Evolutionary conservation across 2,888 invertebrate species (phyloP), one percentile per base, ranked within the genome.

Genomic region (Erannis defoliaria): DNA sequence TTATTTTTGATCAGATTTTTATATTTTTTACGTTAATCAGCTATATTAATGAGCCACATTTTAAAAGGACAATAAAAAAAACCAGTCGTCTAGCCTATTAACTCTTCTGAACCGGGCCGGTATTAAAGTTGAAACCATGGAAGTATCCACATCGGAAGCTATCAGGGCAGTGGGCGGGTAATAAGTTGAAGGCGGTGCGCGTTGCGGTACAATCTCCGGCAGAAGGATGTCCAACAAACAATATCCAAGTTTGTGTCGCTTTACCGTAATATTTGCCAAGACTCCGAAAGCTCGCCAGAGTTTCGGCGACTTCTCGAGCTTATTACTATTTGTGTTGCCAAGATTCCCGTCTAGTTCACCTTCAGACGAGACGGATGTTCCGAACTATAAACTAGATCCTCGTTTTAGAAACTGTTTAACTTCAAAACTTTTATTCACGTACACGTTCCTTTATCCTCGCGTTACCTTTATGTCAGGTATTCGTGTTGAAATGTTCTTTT

Each of bases 321-420:
- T 88, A 90, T 89, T 89, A 88, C 88, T 89, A 86, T 89, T 89
- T 89, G 88, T 85, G 85, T 88, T 86, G 80, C 81, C 78, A 84
- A 85, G 78, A 82, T 75, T 72, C 77, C 68, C 75, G 72, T 72
- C 74, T 78, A 69, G 71, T 73, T 75, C 72, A 74, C 76, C 76
- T 75, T 66, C 67, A 74, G 75, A 78, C 74, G 72, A 74, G 75
- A 78, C 74, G 72, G 75, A 80, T 73, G 61, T 66, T 57, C 57
- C 58, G 55, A 66, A 66, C 67, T 65, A 66, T 68, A 69, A 71
- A 68, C 67, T 67, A 55, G 55, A 55, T 57, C 56, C 62, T 18
- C 49, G 48, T 59, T 64, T 62, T 55, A 55, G 62, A 54, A 63
- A 49, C 62, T 59, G 55, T 66, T 66, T 62, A 51, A 61, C 43